Evolutionary conservation across 1,140 invertebrate genomes (phyloP), one percentile per base, ranked within the genome.

Genomic region (Ostrea edulis): DNA sequence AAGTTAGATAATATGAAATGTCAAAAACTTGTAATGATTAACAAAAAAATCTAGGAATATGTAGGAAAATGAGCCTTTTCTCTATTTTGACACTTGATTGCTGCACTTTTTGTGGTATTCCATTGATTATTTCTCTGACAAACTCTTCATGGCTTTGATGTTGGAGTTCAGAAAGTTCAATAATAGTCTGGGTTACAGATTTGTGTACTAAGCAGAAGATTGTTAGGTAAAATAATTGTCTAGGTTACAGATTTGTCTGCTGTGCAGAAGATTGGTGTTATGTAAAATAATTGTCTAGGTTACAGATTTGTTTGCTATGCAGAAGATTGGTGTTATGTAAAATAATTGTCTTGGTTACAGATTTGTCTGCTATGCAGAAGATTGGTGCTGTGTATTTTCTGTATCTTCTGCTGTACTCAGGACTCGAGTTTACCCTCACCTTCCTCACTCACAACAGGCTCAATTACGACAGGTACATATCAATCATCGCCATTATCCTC

Each of bases 371-470:
- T 87, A 95, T 99, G 82, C 96, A 96, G 91, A 96, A 95, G 65
- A 95, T 99, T 86, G 98, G 98, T 84, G 91, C 96, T 54, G 96
- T 98, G 29, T 99, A 99, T 95, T 99, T 99, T 94, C 94, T 99
- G 0, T 99, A 99, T 95, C 95, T 99, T 65, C 99, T 99, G 93
- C 96, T 99, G 35, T 99, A 99, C 94, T 99, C 98, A 86, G 99
- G 98, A 0, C 95, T 99, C 55, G 99, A 99, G 95, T 99, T 99
- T 93, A 99, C 99, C 1, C 95, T 99, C 52, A 99, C 98, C 62
- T 99, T 99, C 95, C 96, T 99, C 52, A 99, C 98, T 81, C 98
- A 99, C 95, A 97, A 98, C 91, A 96, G 97, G 71, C 99, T 99
- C 94, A 95, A 97, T 54, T 99, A 98, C 94, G 97, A 97, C 53